These are phyloP conservation scores for Venturia canescens DNA, from an alignment of 1,140 invertebrate genomes.

Conservation along the genomic window DNA sequence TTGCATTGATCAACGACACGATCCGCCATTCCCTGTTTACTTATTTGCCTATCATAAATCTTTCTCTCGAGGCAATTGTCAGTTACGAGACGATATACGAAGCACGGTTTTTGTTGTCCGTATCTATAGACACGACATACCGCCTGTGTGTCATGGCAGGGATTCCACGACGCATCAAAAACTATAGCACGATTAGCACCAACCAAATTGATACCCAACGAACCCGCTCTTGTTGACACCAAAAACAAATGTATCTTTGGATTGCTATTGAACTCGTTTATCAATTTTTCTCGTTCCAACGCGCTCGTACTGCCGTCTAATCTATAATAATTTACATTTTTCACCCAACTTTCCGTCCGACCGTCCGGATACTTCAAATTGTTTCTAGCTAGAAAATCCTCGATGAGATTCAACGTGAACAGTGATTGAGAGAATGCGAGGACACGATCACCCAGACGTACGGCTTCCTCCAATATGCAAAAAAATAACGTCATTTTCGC, in stretches of 20 bases:
- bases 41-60: slow-evolving; percentile 98
- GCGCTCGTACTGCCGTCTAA: slow-evolving; percentile 97
- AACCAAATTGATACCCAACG: slow-evolving; percentile 97
- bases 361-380: slow-evolving; percentile 83
- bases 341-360: slow-evolving; percentile 85
- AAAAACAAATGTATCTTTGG: slow-evolving; percentile 93
- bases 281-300: slow-evolving; percentile 95
- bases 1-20: slow-evolving; percentile 98
- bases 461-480: slow-evolving; percentile 93
- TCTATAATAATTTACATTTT: slow-evolving; percentile 93
- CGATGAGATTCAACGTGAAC: slow-evolving; percentile 97
- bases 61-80: slow-evolving; percentile 98
- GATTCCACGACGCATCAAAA: slow-evolving; percentile 99
- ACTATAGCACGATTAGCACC: slow-evolving; percentile 98
- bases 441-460: slow-evolving; percentile 91
- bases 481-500: slow-evolving; percentile 97
- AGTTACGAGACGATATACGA: slow-evolving; percentile 97
- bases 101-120: slow-evolving; percentile 95
- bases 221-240: slow-evolving; percentile 98
- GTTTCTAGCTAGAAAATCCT: slow-evolving; percentile 92
- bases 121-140: slow-evolving; percentile 98
- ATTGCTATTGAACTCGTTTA: slow-evolving; percentile 97
- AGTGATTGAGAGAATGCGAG: slow-evolving; percentile 98
- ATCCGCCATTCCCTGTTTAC: slow-evolving; percentile 98
- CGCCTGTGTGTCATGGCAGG: slow-evolving; percentile 99